A percentile compares a stretch with the other conserved stretches of the same genome.
phyloP scores from a whole-genome alignment of 2,113 vertebrate genomes.

The Ranitomeya imitator region DNA sequence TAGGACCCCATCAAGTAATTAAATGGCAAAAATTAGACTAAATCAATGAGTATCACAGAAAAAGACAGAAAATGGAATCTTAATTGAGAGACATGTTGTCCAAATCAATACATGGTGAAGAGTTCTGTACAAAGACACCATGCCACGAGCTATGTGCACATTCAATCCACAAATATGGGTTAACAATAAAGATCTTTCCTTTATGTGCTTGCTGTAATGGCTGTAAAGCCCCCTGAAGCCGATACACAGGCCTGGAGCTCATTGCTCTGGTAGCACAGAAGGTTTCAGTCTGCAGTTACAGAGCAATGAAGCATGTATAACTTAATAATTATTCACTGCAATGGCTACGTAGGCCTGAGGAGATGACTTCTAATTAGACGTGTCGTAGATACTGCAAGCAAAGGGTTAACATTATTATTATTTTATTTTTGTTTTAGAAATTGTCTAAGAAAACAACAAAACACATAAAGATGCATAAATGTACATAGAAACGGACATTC shows the following conservation, averaged over 20 bases:
- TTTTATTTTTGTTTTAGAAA: neutral
- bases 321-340: conserved; percentile 26
- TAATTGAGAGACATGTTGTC: conserved; percentile 22
- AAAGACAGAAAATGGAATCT: conserved; percentile 12
- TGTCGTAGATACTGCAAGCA: neutral
- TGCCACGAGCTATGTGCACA: neutral
- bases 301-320: conserved; percentile 29
- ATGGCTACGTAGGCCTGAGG: conserved; percentile 3
- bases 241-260: conserved; percentile 13
- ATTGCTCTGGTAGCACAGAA: conserved; percentile 41
- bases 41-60: conserved; percentile 3
- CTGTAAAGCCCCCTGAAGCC: neutral
- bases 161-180: neutral
- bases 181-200: neutral
- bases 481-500: neutral
- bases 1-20: conserved; percentile 1
- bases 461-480: neutral
- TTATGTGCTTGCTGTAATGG: neutral
- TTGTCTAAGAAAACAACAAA: neutral
- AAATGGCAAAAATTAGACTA: neutral
- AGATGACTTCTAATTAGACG: neutral
- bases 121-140: neutral
- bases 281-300: conserved; percentile 28
- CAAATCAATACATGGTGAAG: conserved; percentile 13
- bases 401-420: conserved; percentile 21